Percentiles rank a stretch among this genome's conserved stretches.
Evolutionary conservation across 2,113 vertebrate genomes (phyloP).

Genomic region (Sclerurus mexicanus): DNA sequence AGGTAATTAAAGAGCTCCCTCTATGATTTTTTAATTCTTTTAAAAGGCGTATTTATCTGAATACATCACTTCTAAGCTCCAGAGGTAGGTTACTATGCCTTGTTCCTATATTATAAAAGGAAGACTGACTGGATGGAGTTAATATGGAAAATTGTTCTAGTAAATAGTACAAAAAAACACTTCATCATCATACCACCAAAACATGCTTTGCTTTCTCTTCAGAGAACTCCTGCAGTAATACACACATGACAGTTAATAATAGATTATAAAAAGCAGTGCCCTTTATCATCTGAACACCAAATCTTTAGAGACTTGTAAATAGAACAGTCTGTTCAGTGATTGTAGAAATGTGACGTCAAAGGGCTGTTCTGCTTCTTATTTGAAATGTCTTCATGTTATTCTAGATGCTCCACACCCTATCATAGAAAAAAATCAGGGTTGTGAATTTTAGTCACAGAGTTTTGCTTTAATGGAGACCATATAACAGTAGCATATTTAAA

Average conservation of each 20-base stretch:
- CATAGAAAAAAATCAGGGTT: not conserved
- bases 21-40: not conserved
- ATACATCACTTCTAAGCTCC: not conserved
- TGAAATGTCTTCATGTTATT: constrained; percentile 35
- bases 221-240: constrained; percentile 44
- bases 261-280: constrained; percentile 68
- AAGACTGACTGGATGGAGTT: not conserved
- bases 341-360: constrained; percentile 66
- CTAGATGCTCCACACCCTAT: not conserved
- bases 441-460: not conserved
- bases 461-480: constrained; percentile 37
- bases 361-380: not conserved
- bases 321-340: constrained; percentile 58
- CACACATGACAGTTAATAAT: constrained; percentile 65
- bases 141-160: constrained; percentile 36
- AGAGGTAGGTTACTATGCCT: constrained; percentile 12
- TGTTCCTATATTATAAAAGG: constrained; percentile 6
- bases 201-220: constrained; percentile 49
- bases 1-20: constrained; percentile 66
- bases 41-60: constrained; percentile 44
- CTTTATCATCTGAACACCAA: constrained; percentile 68
- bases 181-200: constrained; percentile 36
- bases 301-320: constrained; percentile 63
- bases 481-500: constrained; percentile 51
- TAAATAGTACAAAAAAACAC: constrained; percentile 44